Conservation (phyloP, 2,888 invertebrate genomes). For the Coenonympha glycerion region DNA sequence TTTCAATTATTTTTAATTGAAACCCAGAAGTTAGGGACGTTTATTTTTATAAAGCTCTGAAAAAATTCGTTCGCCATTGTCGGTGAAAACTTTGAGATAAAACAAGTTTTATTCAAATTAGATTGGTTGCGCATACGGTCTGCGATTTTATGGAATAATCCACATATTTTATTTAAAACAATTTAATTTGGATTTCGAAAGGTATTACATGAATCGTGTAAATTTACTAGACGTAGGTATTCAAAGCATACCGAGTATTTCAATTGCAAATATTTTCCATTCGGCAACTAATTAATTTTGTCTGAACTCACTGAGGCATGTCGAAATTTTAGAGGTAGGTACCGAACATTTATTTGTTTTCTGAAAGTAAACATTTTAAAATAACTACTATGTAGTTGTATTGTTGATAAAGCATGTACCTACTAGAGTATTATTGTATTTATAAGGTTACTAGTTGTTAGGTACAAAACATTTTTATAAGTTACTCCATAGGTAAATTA, state of each 20-base stretch:
- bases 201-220: neutral
- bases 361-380: neutral
- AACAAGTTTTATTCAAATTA: conserved; percentile 1
- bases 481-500: too few relatives aligned
- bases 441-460: too few relatives aligned
- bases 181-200: neutral
- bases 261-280: conserved; percentile 6
- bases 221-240: neutral
- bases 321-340: neutral
- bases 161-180: neutral
- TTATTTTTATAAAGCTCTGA: conserved; percentile 8
- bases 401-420: too few relatives aligned
- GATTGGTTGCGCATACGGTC: neutral
- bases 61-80: conserved; percentile 1
- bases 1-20: too few relatives aligned
- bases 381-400: too few relatives aligned
- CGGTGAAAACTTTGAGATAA: neutral
- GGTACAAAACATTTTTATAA: too few relatives aligned
- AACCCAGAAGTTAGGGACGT: too few relatives aligned
- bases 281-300: conserved; percentile 7
- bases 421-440: too few relatives aligned
- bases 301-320: neutral
- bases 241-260: neutral
- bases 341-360: neutral
- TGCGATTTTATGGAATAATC: neutral